phyloP scores from a whole-genome alignment of 1,140 invertebrate species.

The Hylyphantes graminicola region DNA sequence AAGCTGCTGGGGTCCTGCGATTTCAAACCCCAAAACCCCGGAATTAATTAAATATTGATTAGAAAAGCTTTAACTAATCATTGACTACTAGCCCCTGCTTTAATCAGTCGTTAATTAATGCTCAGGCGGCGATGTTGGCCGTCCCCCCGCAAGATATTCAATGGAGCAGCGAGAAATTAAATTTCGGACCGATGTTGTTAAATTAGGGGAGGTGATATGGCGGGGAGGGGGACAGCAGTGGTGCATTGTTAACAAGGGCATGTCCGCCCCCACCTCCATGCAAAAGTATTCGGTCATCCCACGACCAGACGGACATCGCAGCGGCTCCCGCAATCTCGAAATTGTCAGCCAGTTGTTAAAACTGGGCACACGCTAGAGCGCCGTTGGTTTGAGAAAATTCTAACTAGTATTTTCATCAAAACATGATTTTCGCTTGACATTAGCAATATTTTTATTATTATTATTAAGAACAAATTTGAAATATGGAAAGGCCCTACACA shows the following conservation, averaged over 20 bases:
- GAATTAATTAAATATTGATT: conserved; percentile 61
- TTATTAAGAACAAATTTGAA: too few species aligned
- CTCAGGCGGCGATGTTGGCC: conserved; percentile 50
- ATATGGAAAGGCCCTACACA: too few species aligned
- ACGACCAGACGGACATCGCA: conserved; percentile 25
- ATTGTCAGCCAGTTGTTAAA: conserved; percentile 44
- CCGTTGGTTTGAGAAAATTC: neutral
- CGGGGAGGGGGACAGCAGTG: conserved; percentile 23
- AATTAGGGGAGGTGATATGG: conserved; percentile 60
- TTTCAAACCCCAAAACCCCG: conserved; percentile 60
- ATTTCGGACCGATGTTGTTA: conserved; percentile 57
- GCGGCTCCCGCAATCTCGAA: conserved; percentile 38
- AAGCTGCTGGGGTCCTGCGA: conserved; percentile 45
- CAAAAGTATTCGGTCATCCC: conserved; percentile 31
- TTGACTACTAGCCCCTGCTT: conserved; percentile 60
- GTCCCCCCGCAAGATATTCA: conserved; percentile 56
- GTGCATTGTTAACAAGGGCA: conserved; percentile 45
- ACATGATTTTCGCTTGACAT: too few species aligned
- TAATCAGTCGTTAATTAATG: conserved; percentile 61
- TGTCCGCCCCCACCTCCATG: conserved; percentile 5
- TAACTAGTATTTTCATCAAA: too few species aligned
- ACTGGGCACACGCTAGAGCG: neutral
- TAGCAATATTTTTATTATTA: too few species aligned
- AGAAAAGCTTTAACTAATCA: conserved; percentile 59
- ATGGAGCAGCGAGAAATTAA: conserved; percentile 59